Base-by-base conservation (phyloP, 1,140 invertebrate species). In the Hypsibius dujardini region DNA sequence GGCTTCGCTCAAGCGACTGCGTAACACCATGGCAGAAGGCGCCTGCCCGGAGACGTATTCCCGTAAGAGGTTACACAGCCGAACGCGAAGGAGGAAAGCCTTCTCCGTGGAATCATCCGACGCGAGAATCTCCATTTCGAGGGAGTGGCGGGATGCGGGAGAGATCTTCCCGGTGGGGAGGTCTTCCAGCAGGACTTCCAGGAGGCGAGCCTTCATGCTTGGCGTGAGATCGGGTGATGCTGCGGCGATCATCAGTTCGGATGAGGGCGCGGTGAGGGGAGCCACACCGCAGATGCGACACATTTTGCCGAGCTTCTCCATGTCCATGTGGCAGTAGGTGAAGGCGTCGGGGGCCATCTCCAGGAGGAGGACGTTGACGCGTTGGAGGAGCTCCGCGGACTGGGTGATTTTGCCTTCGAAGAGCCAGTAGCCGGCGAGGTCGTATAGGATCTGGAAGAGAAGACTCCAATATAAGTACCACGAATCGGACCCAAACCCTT, bases 381-480 rank as follows among this genome's bases (percentile, higher is more conserved):
- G 12, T 42, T 67, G 62, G 3, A 67, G 62, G 45, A 15, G 45
- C 12, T 67, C 62, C 3, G 62, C 62, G 45, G 62, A 12, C 45
- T 67, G 12, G 62, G 62, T 7, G 12, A 67, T 15, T 42, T 67
- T 67, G 12, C 62, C 62, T 67, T 67, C 62, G 42, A 67, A 67
- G 12, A 67, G 12, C 12, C 12, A 67, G 62, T 67, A 67, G 7
- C 62, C 62, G 3, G 62, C 62, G 3, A 67, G 3, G 62, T 67
- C 62, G 42, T 7, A 67, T 7, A 67, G 7, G 42, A 67, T 67
- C 62, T 67, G 62, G 3, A 28, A 28, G 28, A 28, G 28, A 28
- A 28, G 28, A 28, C 28, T 28, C 28, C 28, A 28, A 28, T 28
- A 28, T 28, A 28, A 28, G 28, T 28, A 28, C 28, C 28, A 28